phyloP scores from a whole-genome alignment of 2,888 invertebrate species.

The Frankliniella fusca region DNA sequence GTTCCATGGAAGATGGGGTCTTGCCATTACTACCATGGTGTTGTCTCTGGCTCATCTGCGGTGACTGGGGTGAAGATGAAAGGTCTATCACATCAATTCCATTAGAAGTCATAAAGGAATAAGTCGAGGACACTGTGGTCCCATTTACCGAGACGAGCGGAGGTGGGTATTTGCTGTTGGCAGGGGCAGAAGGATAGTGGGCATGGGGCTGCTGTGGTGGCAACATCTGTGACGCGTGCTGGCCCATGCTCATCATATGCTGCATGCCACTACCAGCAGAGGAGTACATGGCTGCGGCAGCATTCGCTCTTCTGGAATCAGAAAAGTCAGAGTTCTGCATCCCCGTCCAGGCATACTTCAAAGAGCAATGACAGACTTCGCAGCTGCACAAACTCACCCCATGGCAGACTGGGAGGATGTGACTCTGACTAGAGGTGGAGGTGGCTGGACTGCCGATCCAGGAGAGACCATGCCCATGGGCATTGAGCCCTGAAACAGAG shows the following conservation, averaged over 20 bases:
- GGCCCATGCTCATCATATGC: slow-evolving; percentile 48
- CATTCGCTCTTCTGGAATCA: slow-evolving; percentile 9
- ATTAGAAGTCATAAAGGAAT: not conserved
- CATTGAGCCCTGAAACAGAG: slow-evolving; percentile 34
- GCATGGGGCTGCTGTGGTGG: slow-evolving; percentile 47
- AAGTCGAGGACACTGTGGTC: slow-evolving; percentile 34
- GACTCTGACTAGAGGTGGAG: slow-evolving; percentile 54
- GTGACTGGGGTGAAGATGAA: slow-evolving; percentile 51
- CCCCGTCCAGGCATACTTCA: slow-evolving; percentile 38
- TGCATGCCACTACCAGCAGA: slow-evolving; percentile 46
- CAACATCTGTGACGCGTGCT: slow-evolving; percentile 43
- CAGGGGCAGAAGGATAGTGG: slow-evolving; percentile 42
- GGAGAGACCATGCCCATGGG: slow-evolving; percentile 34
- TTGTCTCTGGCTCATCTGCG: slow-evolving; percentile 37
- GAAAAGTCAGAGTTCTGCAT: no score
- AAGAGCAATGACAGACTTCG: not conserved
- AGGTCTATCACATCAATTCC: slow-evolving; percentile 51
- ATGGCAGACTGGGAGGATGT: slow-evolving; percentile 49
- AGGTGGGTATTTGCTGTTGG: slow-evolving; percentile 50
- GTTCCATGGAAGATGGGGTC: slow-evolving; percentile 43
- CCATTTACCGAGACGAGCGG: slow-evolving; percentile 54
- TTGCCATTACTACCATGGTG: slow-evolving; percentile 36
- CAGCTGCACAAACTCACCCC: slow-evolving; percentile 44
- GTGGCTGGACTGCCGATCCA: slow-evolving; percentile 42
- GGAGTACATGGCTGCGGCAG: slow-evolving; percentile 49